Conservation (phyloP, 2,888 invertebrate species). For the Harpagoxenus sublaevis region DNA sequence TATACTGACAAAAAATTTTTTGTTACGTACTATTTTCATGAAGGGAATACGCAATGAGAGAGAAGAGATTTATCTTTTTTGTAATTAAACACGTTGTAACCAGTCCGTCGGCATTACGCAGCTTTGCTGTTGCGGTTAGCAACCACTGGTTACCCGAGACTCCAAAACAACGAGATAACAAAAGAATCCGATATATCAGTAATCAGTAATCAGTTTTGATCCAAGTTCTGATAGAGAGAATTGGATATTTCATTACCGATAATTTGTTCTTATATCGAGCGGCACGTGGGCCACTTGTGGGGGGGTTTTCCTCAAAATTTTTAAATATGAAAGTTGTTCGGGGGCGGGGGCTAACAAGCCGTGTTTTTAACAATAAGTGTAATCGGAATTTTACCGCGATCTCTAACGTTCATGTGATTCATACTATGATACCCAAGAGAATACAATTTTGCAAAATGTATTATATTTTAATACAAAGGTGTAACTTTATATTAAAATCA, state of each 20-base stretch:
- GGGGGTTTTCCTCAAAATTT: background rate
- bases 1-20: background rate
- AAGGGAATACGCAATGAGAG: no score
- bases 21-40: background rate
- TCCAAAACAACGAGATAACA: slow-evolving; percentile 25
- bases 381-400: background rate
- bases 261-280: background rate
- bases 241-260: slow-evolving; percentile 2
- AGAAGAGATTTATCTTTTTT: no score
- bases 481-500: background rate
- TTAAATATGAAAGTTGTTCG: background rate
- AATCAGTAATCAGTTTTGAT: background rate
- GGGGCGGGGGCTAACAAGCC: background rate
- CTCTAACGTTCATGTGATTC: background rate
- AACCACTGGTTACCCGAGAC: background rate
- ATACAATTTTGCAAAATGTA: background rate
- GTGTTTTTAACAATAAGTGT: no score
- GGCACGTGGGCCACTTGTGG: background rate
- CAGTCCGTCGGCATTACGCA: background rate
- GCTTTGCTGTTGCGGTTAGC: background rate
- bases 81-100: background rate
- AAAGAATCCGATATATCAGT: slow-evolving; percentile 35
- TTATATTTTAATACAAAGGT: background rate
- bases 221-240: background rate
- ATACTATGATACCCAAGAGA: background rate